Conservation (phyloP, 37 sponge, comb jelly and placozoan genomes). For the Axinella damicornis region DNA sequence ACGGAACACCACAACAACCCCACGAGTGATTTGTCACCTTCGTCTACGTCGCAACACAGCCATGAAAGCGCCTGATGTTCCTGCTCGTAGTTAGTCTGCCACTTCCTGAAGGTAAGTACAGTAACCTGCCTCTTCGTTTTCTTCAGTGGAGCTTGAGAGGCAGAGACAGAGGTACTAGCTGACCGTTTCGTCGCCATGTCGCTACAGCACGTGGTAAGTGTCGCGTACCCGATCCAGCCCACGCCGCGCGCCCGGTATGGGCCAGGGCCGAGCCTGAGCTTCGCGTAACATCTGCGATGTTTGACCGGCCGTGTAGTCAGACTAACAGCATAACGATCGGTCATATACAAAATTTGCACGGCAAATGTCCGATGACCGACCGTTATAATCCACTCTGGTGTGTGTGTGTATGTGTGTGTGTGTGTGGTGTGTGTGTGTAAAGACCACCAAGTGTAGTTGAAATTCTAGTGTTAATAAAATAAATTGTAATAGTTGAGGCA, state of each 20-base stretch:
- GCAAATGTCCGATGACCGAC: slow-evolving; percentile 31
- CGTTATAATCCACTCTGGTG: slow-evolving; percentile 43
- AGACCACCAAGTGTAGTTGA: no score
- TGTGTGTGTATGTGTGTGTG: slow-evolving; percentile 11
- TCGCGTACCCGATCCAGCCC: no score
- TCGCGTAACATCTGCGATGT: no score
- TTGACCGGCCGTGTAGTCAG: no score
- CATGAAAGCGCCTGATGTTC: slow-evolving; percentile 42
- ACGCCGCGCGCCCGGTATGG: no score
- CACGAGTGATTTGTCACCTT: slow-evolving; percentile 1
- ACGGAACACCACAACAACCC: slow-evolving; percentile 37
- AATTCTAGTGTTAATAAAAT: no score
- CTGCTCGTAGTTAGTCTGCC: slow-evolving; percentile 29
- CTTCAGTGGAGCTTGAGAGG: neutral
- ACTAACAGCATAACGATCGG: no score
- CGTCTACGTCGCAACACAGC: slow-evolving; percentile 60
- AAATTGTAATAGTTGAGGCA: no score
- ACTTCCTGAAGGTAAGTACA: slow-evolving; percentile 37
- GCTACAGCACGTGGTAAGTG: no score
- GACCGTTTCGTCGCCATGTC: slow-evolving; percentile 17
- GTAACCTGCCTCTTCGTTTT: slow-evolving; percentile 26
- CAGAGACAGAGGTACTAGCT: neutral
- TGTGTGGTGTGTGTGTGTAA: no score
- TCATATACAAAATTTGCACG: no score
- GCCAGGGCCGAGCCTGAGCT: no score